Base-by-base conservation (phyloP, 2,888 invertebrate genomes). In the Mycalesis mineus region DNA sequence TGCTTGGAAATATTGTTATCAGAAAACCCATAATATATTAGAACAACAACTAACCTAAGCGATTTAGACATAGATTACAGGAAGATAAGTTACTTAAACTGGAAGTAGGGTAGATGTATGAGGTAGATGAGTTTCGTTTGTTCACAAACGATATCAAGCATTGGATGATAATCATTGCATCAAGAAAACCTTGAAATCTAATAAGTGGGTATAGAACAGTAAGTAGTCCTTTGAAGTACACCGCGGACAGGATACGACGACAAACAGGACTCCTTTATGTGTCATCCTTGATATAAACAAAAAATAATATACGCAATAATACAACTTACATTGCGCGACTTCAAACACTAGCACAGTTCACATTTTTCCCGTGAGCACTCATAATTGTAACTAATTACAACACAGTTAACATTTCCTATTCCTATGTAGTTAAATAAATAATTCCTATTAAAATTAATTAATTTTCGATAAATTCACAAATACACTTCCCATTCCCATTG, bases 251-350 rank as follows among this genome's bases (percentile, higher is more conserved):
- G 6, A 5, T 33, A 33, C 15, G 47, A 15, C 15, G 31, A 44
- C 7, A 54, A 64, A 64, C 51, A 65, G 66, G 62, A 68, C 68
- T 64, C 33, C 67, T 62, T 68, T 70, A 53, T 68, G 68, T 68
- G 65, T 70, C 72, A 73, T 64, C 65, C 50, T 63, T 64, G 65
- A 57, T 57, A 58, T 62, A 65, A 63, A 65, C 63, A 63, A 33
- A 58, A 31, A 58, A 22, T 22, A 52, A 48, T 13, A 64, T 60
- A 76, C 76, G 78, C 75, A 74, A 71, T 71, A 64, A 56, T 17
- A 39, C 42, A 62, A 70, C 87, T 80, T 70, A 87, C 87, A 87
- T 88, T 71, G 65, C 81, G 67, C 63, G 60, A 58, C 55, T 66
- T 68, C 61, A 57, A 69, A 68, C 66, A 79, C 69, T 72, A 60